Percentiles rank a stretch among this genome's conserved stretches.
phyloP scores from a whole-genome alignment of 2,797 vertebrate genomes.

The Halcyon chelicuti region DNA sequence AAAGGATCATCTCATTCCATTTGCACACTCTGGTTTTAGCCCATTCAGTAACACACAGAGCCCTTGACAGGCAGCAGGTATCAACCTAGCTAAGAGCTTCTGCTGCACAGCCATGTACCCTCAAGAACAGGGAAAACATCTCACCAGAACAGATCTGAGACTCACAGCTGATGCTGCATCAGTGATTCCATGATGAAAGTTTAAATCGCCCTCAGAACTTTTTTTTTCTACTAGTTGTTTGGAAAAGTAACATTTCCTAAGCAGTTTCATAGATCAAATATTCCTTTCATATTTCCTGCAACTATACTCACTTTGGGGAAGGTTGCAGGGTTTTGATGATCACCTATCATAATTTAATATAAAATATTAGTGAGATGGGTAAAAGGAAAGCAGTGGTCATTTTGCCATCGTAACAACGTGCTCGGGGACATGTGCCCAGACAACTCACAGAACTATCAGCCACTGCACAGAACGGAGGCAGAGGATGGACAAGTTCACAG shows the following conservation, averaged over 20 bases:
- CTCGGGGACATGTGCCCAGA: neutral
- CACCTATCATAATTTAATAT: neutral
- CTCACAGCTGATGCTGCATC: neutral
- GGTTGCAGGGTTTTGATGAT: neutral
- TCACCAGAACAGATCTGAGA: neutral
- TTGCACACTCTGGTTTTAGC: neutral
- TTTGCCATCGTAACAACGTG: neutral
- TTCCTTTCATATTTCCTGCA: neutral
- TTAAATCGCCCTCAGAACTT: neutral
- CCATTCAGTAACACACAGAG: neutral
- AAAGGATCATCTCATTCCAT: neutral
- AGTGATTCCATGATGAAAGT: neutral
- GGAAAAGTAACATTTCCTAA: too few species aligned
- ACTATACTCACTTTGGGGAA: neutral
- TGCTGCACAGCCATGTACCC: rapidly evolving
- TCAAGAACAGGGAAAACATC: neutral
- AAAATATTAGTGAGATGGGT: neutral
- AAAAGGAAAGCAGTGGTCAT: neutral
- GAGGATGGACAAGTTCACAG: neutral
- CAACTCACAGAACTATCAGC: rapidly evolving
- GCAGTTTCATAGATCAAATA: neutral
- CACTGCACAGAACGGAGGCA: neutral
- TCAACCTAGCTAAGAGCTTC: neutral
- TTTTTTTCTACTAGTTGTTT: neutral
- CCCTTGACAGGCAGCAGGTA: rapidly evolving